Evolutionary conservation across 2,113 vertebrate genomes (phyloP), one percentile per base, ranked within the genome.

Genomic region (Myrmophylax atrothorax): DNA sequence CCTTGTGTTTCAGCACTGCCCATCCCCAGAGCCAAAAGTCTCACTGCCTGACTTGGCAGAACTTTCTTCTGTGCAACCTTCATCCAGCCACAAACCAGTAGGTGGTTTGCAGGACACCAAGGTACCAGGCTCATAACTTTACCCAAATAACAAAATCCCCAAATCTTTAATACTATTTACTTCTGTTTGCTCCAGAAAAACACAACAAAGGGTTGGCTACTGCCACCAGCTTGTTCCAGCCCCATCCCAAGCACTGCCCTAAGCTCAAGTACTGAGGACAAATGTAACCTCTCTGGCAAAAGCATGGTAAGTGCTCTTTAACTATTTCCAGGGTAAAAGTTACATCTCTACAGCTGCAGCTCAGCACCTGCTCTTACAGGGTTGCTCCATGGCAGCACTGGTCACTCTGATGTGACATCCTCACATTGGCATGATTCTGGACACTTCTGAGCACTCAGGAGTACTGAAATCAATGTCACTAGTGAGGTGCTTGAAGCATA

Each of bases 391-490:
- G 2, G 12, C 2, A 58, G 53, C 1, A 3, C 33, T 52, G 55
- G 26, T 40, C 75, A 52, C 4, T 9, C 29, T 42, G 55, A 50
- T 3, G 29, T 2, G 0, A 52, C 6, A 50, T 19, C 42, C 66
- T 58, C 53, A 46, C 0, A 0, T 1, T 46, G 72, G 46, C 10
- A 22, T 3, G 4, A 66, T 31, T 29, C 42, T 23, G 69, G 75
- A 22, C 42, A 59, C 46, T 14, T 7, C 74, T 4, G 37, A 70
- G 73, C 69, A 80, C 72, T 38, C 58, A 68, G 55, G 15, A 76
- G 4, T 35, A 56, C 6, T 77, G 64, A 89, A 66, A 92, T 59
- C 76, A 47, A 5, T 55, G 47, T 63, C 68, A 59, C 47, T 29
- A 62, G 25, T 13, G 82, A 91, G 40, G 31, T 74, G 55, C 46